These are phyloP conservation scores for Macrostomum lignano DNA, from an alignment of 1,140 invertebrate genomes.

Conservation along the genomic window DNA sequence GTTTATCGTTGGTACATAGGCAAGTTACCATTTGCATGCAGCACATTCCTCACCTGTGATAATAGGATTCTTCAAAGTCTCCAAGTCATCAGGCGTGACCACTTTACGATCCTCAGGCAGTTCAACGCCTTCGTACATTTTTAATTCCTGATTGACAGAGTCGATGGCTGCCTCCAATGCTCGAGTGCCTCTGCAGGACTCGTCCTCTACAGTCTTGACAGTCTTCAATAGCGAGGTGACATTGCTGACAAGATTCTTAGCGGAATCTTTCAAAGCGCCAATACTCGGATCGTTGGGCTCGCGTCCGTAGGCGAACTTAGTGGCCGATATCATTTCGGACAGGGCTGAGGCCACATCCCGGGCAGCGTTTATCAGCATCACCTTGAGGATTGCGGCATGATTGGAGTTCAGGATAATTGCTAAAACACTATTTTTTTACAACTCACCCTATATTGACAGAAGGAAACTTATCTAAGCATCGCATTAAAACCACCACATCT, in stretches of 20 bases:
- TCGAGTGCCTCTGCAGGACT: slow-evolving; percentile 74
- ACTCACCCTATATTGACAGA: no score
- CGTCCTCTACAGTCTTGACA: slow-evolving; percentile 91
- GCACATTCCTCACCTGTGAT: no score
- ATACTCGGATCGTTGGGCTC: no score
- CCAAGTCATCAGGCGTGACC: no score
- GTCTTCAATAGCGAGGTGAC: slow-evolving; percentile 90
- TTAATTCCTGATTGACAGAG: slow-evolving; percentile 79
- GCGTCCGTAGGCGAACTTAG: no score
- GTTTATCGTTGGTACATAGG: no score
- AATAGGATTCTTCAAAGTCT: no score
- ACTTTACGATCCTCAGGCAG: no score
- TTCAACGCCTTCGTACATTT: slow-evolving; percentile 36
- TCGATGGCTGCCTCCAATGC: slow-evolving; percentile 89
- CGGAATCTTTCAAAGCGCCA: slow-evolving; percentile 8
- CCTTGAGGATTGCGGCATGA: not conserved
- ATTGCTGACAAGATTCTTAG: slow-evolving; percentile 92
- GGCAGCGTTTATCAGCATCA: slow-evolving; percentile 81
- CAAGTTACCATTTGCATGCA: no score
- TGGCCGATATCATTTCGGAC: no score
- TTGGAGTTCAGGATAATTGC: not conserved
- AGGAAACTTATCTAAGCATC: not conserved
- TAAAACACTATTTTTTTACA: slow-evolving; percentile 4
- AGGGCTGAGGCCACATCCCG: slow-evolving; percentile 85
- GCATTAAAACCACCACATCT: no score